These are phyloP conservation scores for Tyrannus savana DNA, from an alignment of 2,113 vertebrate species.

Conservation along the genomic window DNA sequence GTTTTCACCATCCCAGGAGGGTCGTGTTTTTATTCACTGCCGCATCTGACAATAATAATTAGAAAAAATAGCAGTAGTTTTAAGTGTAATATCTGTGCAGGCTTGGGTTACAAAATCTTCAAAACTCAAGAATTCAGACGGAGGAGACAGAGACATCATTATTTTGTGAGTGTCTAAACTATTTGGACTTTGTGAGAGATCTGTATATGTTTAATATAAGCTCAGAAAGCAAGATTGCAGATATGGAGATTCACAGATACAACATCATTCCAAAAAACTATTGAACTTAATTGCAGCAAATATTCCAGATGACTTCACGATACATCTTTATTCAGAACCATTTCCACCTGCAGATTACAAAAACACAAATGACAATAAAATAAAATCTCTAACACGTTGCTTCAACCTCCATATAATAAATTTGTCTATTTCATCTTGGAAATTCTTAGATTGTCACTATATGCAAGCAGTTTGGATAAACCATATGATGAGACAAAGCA, in stretches of 20 bases:
- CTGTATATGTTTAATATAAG: not conserved
- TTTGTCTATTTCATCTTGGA: not conserved
- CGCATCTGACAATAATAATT: not conserved
- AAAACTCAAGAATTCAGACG: not conserved
- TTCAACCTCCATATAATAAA: not conserved
- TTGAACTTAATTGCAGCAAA: accelerated
- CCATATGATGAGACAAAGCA: not conserved
- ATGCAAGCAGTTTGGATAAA: not conserved
- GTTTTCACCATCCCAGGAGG: no score
- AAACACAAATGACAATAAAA: not conserved
- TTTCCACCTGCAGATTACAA: not conserved
- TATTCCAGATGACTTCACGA: not conserved
- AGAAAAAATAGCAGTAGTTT: not conserved
- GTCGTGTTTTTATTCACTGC: no score
- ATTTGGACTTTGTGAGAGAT: not conserved
- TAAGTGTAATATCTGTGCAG: not conserved
- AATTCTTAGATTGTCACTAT: not conserved
- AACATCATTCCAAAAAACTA: not conserved
- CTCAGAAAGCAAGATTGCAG: not conserved
- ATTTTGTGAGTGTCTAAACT: not conserved
- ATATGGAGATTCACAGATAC: not conserved
- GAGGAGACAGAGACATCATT: not conserved
- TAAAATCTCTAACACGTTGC: not conserved
- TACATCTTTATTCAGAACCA: not conserved
- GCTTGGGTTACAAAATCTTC: not conserved